Percentiles rank a stretch among this genome's conserved stretches.
Evolutionary conservation across 2,888 invertebrate species (phyloP).

Genomic region (Coelogynopora nodosa): DNA sequence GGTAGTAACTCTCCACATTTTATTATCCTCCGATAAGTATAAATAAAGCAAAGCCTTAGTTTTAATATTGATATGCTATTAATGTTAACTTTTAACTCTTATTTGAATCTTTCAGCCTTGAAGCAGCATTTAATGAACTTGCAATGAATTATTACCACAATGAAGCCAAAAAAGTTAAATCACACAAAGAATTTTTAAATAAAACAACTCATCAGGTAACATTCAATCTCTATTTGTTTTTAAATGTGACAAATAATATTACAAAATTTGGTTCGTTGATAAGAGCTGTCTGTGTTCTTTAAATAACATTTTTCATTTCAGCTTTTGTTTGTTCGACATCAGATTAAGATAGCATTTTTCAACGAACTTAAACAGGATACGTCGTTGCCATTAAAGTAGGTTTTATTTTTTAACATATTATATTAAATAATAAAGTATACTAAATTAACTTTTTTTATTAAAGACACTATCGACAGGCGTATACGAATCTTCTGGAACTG

Average conservation of each 20-base stretch:
- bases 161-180: slow-evolving; percentile 76
- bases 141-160: slow-evolving; percentile 86
- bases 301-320: slow-evolving; percentile 50
- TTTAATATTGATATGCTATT: neutral
- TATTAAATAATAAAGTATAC: neutral
- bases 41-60: no score
- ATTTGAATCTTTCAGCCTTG: slow-evolving; percentile 68
- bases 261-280: neutral
- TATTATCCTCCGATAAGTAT: no score
- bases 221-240: no score
- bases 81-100: neutral
- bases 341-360: slow-evolving; percentile 91
- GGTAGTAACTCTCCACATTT: no score
- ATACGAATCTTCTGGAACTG: slow-evolving; percentile 81
- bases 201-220: slow-evolving; percentile 76
- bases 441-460: slow-evolving; percentile 44
- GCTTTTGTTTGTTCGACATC: slow-evolving; percentile 85
- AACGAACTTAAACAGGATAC: slow-evolving; percentile 81
- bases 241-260: no score
- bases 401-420: neutral
- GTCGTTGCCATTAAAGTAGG: slow-evolving; percentile 69
- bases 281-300: neutral
- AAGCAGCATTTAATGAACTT: slow-evolving; percentile 87
- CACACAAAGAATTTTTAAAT: slow-evolving; percentile 82
- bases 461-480: slow-evolving; percentile 73